Conservation (phyloP, 2,113 vertebrate genomes). For the Prietella phreatophila region DNA sequence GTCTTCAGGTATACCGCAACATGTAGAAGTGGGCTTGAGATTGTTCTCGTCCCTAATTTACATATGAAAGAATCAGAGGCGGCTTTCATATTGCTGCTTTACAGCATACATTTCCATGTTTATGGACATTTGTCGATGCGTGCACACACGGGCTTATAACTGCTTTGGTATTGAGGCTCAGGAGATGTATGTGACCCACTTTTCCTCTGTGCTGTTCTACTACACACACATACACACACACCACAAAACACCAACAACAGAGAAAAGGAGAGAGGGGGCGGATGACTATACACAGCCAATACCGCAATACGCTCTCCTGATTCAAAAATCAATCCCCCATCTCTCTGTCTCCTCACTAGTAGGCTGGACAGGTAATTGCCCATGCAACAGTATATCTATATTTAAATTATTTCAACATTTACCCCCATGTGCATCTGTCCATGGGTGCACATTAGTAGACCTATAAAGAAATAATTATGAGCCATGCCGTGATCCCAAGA, state of each 20-base stretch:
- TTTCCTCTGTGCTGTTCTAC: constrained; percentile 65
- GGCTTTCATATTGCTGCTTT: neutral
- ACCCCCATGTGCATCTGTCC: neutral
- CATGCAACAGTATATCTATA: constrained; percentile 13
- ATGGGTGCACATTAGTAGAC: neutral
- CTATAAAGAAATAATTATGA: constrained; percentile 27
- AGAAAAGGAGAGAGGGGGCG: constrained; percentile 37
- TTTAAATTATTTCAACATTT: constrained; percentile 19
- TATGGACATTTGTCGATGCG: constrained; percentile 11
- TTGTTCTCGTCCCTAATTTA: neutral
- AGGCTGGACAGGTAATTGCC: constrained; percentile 33
- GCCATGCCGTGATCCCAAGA: neutral
- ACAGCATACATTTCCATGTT: constrained; percentile 20
- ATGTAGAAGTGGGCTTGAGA: neutral
- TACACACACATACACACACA: constrained; percentile 50
- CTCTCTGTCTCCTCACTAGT: constrained; percentile 42
- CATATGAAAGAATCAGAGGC: neutral
- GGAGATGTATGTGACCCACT: constrained; percentile 54
- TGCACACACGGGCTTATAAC: constrained; percentile 36
- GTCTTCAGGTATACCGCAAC: neutral
- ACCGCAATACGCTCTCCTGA: constrained; percentile 45
- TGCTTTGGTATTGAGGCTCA: constrained; percentile 47
- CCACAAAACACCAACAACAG: constrained; percentile 42
- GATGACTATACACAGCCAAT: constrained; percentile 50
- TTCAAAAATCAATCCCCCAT: constrained; percentile 53